Base-by-base conservation (phyloP, 2,113 vertebrate genomes). In the Syngnathus floridae region DNA sequence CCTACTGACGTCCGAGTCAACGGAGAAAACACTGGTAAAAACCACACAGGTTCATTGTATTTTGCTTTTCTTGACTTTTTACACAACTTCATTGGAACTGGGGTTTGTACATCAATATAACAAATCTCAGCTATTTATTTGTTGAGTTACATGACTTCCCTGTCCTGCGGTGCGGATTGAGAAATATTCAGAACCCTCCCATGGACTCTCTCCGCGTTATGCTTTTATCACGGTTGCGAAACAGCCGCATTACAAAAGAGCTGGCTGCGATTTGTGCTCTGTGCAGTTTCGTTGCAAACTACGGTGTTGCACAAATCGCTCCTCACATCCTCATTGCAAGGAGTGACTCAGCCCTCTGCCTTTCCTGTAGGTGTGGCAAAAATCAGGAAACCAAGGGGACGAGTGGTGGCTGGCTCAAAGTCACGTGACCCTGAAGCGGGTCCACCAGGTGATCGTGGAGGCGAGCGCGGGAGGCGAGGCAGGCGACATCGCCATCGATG, bases 311-410 rank as follows among this genome's bases (percentile, higher is more conserved):
- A 81, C 64, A 86, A 84, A 71, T 45, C 22, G 72, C 68, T 73
- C 68, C 78, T 78, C 82, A 88, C 84, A 87, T 89, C 86, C 85
- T 86, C 79, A 80, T 84, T 87, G 76, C 21, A 57, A 48, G 17
- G 7, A 77, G 64, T 87, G 81, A 87, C 72, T 86, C 78, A 82
- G 38, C 62, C 70, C 76, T 59, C 63, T 19, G 55, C 80, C 80
- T 73, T 86, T 86, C 75, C 81, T 82, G 71, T 77, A 92, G 91
- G 77, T 90, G 68, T 92, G 91, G 91, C 85, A 89, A 77, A 87
- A 83, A 64, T 70, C 65, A 45, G 85, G 88, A 54, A 82, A 82
- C 65, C 88, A 87, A 54, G 82, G 76, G 16, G 82, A 87, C 36
- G 74, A 88, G 70, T 91, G 91, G 91, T 82, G 64, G 68, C 54